Evolutionary conservation across 2,113 vertebrate species (phyloP).

Genomic region (Solenodon paradoxus): DNA sequence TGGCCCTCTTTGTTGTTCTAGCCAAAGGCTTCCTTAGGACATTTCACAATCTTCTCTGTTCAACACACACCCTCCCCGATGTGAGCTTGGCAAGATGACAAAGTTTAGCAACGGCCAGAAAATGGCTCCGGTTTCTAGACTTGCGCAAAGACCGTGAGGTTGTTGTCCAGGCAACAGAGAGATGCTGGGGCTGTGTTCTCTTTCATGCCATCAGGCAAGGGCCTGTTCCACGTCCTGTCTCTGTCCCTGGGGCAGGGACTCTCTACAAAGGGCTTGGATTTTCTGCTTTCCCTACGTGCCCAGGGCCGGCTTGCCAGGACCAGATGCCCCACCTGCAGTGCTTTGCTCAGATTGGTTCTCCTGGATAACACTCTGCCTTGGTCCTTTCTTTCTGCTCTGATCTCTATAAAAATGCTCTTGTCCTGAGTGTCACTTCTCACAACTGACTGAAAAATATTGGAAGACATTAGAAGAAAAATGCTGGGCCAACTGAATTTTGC

Average conservation of each 20-base stretch:
- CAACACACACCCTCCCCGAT: not conserved
- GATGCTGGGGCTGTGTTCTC: not conserved
- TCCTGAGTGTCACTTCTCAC: not conserved
- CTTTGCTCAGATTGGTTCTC: not conserved
- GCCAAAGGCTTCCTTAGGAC: not conserved
- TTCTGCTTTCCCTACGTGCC: not conserved
- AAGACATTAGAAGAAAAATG: not conserved
- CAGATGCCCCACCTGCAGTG: too few relatives aligned
- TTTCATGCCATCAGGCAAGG: not conserved
- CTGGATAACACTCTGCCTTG: not conserved
- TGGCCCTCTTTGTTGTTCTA: not conserved
- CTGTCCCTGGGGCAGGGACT: not conserved
- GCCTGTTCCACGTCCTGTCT: too few relatives aligned
- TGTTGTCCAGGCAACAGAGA: not conserved
- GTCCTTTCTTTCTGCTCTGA: not conserved
- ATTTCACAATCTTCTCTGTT: slow-evolving; percentile 1
- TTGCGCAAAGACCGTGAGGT: not conserved
- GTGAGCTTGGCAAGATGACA: not conserved
- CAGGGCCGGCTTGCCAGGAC: too few relatives aligned
- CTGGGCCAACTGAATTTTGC: not conserved
- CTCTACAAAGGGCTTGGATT: too few relatives aligned
- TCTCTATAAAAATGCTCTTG: not conserved
- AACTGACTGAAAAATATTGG: not conserved
- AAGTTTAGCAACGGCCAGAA: not conserved
- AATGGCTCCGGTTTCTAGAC: not conserved